Percentiles rank a stretch among this genome's conserved stretches.
These are phyloP conservation scores for Sitobion miscanthi DNA, from an alignment of 1,140 invertebrate genomes.

Conservation along the genomic window DNA sequence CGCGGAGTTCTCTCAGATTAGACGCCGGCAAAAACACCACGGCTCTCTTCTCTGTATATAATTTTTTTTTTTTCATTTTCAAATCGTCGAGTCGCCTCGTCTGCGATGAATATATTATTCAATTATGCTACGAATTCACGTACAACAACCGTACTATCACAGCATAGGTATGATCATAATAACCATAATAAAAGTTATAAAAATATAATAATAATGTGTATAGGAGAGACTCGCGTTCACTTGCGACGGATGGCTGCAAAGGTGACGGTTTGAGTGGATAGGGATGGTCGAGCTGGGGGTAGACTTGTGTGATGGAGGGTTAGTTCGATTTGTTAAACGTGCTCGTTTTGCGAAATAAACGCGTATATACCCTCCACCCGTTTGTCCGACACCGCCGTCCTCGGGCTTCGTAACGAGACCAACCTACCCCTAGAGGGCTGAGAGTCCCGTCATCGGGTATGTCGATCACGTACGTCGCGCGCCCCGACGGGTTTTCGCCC, in stretches of 20 bases:
- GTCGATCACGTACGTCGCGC: constrained; percentile 38
- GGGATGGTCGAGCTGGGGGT: too few relatives aligned
- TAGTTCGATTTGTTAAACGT: constrained; percentile 56
- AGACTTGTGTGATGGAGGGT: constrained; percentile 10
- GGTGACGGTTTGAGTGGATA: background rate
- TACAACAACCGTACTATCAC: background rate
- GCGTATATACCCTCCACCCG: background rate
- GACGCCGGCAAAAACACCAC: background rate
- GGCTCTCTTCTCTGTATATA: background rate
- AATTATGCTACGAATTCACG: background rate
- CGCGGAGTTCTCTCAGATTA: too few relatives aligned
- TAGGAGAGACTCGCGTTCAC: background rate
- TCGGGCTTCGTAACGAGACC: constrained; percentile 12
- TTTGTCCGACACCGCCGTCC: background rate
- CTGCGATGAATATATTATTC: constrained; percentile 6
- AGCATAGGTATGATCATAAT: background rate
- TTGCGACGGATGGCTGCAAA: background rate
- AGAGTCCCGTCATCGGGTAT: background rate
- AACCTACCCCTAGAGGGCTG: background rate
- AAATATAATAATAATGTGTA: constrained; percentile 4
- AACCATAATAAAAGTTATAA: background rate
- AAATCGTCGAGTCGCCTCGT: background rate
- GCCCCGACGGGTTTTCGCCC: background rate
- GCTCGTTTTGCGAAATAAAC: constrained; percentile 56
- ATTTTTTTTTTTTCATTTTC: background rate